These are phyloP conservation scores for Litocranius walleri DNA, from an alignment of 2,113 vertebrate species.

Conservation along the genomic window DNA sequence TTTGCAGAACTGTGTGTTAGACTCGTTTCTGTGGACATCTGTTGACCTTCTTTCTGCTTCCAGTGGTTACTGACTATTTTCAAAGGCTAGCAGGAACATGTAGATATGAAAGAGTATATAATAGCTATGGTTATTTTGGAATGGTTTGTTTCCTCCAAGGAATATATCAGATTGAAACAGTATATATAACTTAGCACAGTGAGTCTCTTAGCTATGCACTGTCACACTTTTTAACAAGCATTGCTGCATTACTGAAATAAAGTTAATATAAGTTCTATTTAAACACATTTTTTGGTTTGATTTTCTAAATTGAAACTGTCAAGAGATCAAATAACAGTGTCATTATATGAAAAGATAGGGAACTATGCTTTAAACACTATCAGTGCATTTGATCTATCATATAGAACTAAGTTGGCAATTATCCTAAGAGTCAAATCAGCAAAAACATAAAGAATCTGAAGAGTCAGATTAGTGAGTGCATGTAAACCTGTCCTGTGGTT, in stretches of 20 bases:
- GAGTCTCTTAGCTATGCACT: neutral
- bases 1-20: neutral
- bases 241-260: neutral
- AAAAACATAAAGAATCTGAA: neutral
- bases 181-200: constrained; percentile 21
- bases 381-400: neutral
- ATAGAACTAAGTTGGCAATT: constrained; percentile 10
- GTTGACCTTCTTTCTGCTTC: neutral
- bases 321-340: constrained; percentile 33
- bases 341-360: neutral
- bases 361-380: constrained; percentile 29
- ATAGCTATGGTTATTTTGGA: constrained; percentile 11
- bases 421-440: neutral
- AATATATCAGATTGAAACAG: constrained; percentile 36
- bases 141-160: neutral
- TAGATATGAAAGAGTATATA: neutral
- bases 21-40: neutral
- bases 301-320: constrained; percentile 53
- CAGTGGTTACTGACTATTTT: neutral
- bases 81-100: neutral
- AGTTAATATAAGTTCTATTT: constrained; percentile 52
- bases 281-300: constrained; percentile 40
- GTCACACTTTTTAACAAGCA: constrained; percentile 40
- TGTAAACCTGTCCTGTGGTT: neutral
- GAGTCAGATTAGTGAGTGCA: neutral